phyloP scores from a whole-genome alignment of 2,113 vertebrate genomes.

The Scatophagus argus region DNA sequence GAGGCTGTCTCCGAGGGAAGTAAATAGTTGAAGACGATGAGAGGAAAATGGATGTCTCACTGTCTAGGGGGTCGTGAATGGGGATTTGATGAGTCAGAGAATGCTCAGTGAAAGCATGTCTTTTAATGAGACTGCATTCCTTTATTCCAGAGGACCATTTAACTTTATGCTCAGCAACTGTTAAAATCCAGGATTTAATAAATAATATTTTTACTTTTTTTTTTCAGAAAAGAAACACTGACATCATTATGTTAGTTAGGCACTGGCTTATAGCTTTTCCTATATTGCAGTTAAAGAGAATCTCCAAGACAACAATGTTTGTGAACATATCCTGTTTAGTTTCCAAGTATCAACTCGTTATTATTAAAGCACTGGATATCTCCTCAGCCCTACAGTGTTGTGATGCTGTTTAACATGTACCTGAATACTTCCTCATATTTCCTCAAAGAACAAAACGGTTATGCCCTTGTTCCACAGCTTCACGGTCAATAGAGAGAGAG shows the following conservation, averaged over 20 bases:
- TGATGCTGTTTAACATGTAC: no score
- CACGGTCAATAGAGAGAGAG: constrained; percentile 12
- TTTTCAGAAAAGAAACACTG: background rate
- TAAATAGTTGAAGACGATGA: constrained; percentile 69
- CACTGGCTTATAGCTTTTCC: background rate
- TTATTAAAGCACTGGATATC: constrained; percentile 16
- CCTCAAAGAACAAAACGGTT: constrained; percentile 23
- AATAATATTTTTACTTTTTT: no score
- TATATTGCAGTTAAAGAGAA: background rate
- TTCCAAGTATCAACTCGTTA: background rate
- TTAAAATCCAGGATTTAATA: constrained; percentile 25
- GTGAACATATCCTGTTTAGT: constrained; percentile 4
- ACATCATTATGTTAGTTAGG: background rate
- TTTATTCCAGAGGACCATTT: constrained; percentile 34
- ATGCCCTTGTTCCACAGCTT: constrained; percentile 17
- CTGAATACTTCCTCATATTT: constrained; percentile 8
- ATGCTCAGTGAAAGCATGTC: constrained; percentile 51
- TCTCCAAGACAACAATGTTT: constrained; percentile 6
- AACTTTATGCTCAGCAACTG: constrained; percentile 27
- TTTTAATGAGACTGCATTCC: constrained; percentile 66
- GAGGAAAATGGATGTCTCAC: constrained; percentile 77
- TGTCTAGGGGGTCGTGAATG: constrained; percentile 66
- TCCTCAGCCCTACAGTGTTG: background rate
- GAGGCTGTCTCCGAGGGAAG: constrained; percentile 74
- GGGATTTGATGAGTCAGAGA: constrained; percentile 65